Conservation (phyloP, 2,888 invertebrate species). For the Alloplasta piceator region DNA sequence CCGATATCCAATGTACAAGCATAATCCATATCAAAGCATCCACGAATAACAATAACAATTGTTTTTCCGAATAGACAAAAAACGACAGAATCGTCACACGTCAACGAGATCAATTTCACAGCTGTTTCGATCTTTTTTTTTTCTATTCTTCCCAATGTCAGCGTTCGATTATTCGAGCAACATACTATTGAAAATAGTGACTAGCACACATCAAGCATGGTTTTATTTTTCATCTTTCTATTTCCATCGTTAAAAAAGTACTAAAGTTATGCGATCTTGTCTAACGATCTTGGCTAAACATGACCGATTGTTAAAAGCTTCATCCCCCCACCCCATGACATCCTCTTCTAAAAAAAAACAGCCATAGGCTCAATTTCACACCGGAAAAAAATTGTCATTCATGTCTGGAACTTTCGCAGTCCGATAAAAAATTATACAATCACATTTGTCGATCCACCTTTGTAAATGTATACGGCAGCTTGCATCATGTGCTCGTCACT, state of each 20-base stretch:
- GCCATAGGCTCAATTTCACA: slow-evolving; percentile 31
- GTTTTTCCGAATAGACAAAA: slow-evolving; percentile 26
- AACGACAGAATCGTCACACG: slow-evolving; percentile 16
- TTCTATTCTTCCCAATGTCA: slow-evolving; percentile 11
- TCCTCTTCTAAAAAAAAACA: slow-evolving; percentile 13
- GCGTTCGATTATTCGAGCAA: slow-evolving; percentile 32
- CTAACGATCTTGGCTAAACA: slow-evolving; percentile 49
- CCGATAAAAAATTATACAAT: slow-evolving; percentile 60
- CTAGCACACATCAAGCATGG: slow-evolving; percentile 52
- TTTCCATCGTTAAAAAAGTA: slow-evolving; percentile 57
- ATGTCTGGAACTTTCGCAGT: slow-evolving; percentile 38
- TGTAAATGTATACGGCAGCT: slow-evolving; percentile 17
- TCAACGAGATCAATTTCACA: slow-evolving; percentile 24
- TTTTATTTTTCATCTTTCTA: slow-evolving; percentile 6
- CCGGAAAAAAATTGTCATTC: slow-evolving; percentile 44
- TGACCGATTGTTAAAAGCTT: slow-evolving; percentile 38
- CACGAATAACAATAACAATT: slow-evolving; percentile 38
- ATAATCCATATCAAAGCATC: slow-evolving; percentile 14
- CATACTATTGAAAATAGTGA: slow-evolving; percentile 49
- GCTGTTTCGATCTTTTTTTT: slow-evolving; percentile 7
- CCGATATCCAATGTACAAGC: slow-evolving; percentile 13
- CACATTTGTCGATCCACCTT: slow-evolving; percentile 54
- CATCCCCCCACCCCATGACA: not conserved
- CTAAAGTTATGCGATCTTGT: slow-evolving; percentile 50
- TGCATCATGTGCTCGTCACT: slow-evolving; percentile 53